A percentile compares a stretch with the other conserved stretches of the same genome.
Evolutionary conservation across 2,888 invertebrate genomes (phyloP).

Genomic region (Pyrgus malvae): DNA sequence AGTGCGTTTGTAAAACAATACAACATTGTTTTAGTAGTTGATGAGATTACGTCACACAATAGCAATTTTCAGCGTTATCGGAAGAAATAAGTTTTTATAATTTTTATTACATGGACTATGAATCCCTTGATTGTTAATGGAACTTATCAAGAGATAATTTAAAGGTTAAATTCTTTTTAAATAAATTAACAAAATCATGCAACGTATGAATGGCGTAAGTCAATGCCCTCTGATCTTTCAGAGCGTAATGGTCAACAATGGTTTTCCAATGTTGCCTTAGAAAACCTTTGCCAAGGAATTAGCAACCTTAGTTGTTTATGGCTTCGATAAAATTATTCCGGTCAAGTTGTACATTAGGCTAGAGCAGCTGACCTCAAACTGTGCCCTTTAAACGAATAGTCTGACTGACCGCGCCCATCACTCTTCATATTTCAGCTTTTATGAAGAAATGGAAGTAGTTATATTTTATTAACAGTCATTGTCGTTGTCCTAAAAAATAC

Average conservation of each 20-base stretch:
- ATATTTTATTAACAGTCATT: neutral
- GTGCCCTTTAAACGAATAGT: constrained; percentile 49
- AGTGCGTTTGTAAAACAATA: too few relatives aligned
- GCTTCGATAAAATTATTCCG: constrained; percentile 19
- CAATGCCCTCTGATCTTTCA: constrained; percentile 58
- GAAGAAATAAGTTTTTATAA: too few relatives aligned
- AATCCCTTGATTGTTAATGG: too few relatives aligned
- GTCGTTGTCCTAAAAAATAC: constrained; percentile 1
- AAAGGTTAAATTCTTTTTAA: constrained; percentile 35
- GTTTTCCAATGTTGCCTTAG: constrained; percentile 39
- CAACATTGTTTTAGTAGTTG: too few relatives aligned
- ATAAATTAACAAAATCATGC: constrained; percentile 44
- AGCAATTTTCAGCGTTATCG: too few relatives aligned
- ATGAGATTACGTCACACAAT: too few relatives aligned
- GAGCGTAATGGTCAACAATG: constrained; percentile 49
- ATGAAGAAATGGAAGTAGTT: neutral
- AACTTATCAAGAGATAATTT: too few relatives aligned
- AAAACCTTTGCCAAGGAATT: constrained; percentile 35
- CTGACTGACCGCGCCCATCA: constrained; percentile 47
- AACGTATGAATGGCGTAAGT: constrained; percentile 46
- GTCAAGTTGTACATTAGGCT: constrained; percentile 39
- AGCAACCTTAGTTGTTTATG: constrained; percentile 35
- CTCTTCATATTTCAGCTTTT: constrained; percentile 16
- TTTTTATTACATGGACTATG: too few relatives aligned
- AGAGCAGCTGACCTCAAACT: constrained; percentile 56